These are phyloP conservation scores for Chlorops oryzae DNA, from an alignment of 1,140 invertebrate genomes.

Conservation along the genomic window DNA sequence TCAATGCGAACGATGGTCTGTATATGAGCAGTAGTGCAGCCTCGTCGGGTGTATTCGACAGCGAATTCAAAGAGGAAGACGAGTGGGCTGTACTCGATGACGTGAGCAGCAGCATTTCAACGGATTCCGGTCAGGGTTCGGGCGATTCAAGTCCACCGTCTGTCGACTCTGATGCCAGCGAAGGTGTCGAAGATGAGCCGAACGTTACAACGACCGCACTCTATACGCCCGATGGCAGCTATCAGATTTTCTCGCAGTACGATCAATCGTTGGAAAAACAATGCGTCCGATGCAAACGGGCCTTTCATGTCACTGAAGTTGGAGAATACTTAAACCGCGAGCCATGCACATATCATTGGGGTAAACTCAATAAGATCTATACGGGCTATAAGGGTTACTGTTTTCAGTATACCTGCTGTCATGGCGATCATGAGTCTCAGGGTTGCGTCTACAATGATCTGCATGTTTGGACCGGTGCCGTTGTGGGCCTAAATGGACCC, in stretches of 20 bases:
- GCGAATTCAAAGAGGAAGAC: conserved; percentile 13
- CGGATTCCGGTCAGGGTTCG: conserved; percentile 42
- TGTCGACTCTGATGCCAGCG: conserved; percentile 49
- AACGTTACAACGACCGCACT: conserved; percentile 10
- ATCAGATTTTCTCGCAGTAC: conserved; percentile 22
- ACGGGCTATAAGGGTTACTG: conserved; percentile 18
- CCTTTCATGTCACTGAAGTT: conserved; percentile 59
- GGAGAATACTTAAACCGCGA: conserved; percentile 64
- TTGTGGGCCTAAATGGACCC: conserved; percentile 63
- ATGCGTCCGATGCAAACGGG: conserved; percentile 67
- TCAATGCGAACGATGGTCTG: conserved; percentile 2
- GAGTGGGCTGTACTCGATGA: conserved; percentile 4
- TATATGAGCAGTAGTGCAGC: conserved; percentile 49
- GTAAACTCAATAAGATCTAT: conserved; percentile 52
- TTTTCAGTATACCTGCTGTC: conserved; percentile 53
- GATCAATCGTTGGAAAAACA: conserved; percentile 49
- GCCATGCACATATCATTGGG: conserved; percentile 76
- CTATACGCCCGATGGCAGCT: conserved; percentile 12
- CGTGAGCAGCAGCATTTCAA: conserved; percentile 8
- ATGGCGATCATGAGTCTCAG: conserved; percentile 33
- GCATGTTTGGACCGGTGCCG: conserved; percentile 70
- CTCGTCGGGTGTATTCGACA: conserved; percentile 43
- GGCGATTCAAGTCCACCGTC: conserved; percentile 50
- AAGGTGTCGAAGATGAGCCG: conserved; percentile 47
- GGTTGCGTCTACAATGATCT: conserved; percentile 42